Percentiles rank a stretch among this genome's conserved stretches.
phyloP scores from a whole-genome alignment of 2,797 vertebrate genomes.

The Hydrolagus colliei region DNA sequence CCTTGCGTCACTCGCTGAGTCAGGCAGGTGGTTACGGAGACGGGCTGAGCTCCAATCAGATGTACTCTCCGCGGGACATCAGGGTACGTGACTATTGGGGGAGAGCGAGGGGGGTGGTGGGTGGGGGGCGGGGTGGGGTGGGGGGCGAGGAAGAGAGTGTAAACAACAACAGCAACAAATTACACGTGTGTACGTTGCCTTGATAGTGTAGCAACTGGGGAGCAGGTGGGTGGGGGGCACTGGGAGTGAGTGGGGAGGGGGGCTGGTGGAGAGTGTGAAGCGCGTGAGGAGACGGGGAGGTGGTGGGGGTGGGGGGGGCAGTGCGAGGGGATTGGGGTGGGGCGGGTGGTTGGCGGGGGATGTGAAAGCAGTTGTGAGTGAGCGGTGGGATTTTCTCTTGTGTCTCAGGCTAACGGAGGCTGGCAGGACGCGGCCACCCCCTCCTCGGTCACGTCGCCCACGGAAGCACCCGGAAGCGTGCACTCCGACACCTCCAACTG shows the following conservation, averaged over 20 bases:
- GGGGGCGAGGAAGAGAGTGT: no score
- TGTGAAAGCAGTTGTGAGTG: no score
- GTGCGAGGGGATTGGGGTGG: not conserved
- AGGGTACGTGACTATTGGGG: constrained; percentile 47
- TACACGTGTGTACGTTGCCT: no score
- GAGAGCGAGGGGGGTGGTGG: not conserved
- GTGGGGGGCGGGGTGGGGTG: not conserved
- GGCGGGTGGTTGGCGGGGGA: not conserved
- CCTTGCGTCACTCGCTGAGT: constrained; percentile 55
- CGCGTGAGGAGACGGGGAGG: constrained; percentile 38
- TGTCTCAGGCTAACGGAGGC: constrained; percentile 78
- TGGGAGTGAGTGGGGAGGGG: constrained; percentile 10
- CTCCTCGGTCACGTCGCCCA: constrained; percentile 69
- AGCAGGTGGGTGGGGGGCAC: constrained; percentile 11
- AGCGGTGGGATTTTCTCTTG: no score
- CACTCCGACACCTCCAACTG: constrained; percentile 57
- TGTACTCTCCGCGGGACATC: constrained; percentile 63
- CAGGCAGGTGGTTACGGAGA: constrained; percentile 55
- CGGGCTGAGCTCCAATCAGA: constrained; percentile 52
- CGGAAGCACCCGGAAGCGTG: constrained; percentile 66
- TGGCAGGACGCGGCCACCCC: constrained; percentile 78
- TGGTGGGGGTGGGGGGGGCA: no score
- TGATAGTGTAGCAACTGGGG: not conserved
- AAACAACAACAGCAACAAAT: no score
- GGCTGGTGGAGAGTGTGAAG: constrained; percentile 39